Conservation (phyloP, 2,888 invertebrate species). For the Yponomeuta cagnagella region DNA sequence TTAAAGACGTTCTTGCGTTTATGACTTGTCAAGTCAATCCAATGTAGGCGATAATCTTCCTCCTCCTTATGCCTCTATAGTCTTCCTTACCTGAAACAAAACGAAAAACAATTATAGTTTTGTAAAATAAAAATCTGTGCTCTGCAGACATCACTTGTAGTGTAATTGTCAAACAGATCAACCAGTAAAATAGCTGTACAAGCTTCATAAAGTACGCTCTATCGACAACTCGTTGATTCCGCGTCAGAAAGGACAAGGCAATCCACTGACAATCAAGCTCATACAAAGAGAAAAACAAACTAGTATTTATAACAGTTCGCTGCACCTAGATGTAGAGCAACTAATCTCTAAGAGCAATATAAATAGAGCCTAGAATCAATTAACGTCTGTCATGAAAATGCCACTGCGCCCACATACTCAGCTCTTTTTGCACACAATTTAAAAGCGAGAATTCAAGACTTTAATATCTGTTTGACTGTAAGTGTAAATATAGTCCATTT, state of each 20-base stretch:
- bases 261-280: constrained; percentile 4
- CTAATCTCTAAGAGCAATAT: background rate
- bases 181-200: background rate
- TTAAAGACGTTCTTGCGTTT: too few species aligned
- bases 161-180: background rate
- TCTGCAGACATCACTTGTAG: background rate
- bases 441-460: too few species aligned
- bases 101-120: background rate
- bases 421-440: too few species aligned
- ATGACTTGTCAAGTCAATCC: too few species aligned
- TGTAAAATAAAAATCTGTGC: background rate
- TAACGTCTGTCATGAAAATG: too few species aligned
- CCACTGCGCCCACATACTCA: too few species aligned
- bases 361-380: background rate
- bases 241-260: constrained; percentile 11
- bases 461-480: too few species aligned
- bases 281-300: background rate
- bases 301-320: background rate
- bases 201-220: background rate
- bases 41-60: too few species aligned
- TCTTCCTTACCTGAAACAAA: background rate
- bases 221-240: background rate
- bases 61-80: too few species aligned
- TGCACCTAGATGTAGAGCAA: background rate
- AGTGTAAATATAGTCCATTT: too few species aligned